A percentile compares a stretch with the other conserved stretches of the same genome.
phyloP scores from a whole-genome alignment of 2,113 vertebrate species.

The Laticauda laticaudata region DNA sequence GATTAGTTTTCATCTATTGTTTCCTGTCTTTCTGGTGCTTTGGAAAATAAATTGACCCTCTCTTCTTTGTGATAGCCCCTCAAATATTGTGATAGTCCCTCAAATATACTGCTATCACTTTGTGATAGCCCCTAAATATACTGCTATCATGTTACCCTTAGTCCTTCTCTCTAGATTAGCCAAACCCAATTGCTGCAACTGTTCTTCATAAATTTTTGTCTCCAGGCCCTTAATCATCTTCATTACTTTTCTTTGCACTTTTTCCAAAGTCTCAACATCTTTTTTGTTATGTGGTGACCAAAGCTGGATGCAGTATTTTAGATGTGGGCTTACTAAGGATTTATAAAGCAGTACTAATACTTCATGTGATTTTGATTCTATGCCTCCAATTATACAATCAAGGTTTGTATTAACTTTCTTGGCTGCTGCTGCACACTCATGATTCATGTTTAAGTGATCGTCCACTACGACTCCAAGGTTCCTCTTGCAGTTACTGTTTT shows the following conservation, averaged over 20 bases:
- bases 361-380: no score
- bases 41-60: not conserved
- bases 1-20: not conserved
- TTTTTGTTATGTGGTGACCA: not conserved
- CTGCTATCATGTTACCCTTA: not conserved
- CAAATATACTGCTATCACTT: not conserved
- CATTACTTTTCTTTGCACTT: not conserved
- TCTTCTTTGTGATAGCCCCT: not conserved
- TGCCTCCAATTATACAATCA: not conserved
- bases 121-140: not conserved
- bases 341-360: not conserved
- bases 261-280: not conserved
- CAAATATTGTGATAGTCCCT: no score
- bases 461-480: not conserved
- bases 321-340: not conserved
- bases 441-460: not conserved
- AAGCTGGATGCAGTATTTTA: not conserved
- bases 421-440: not conserved
- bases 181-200: not conserved
- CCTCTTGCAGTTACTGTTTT: not conserved
- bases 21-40: not conserved
- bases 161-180: not conserved
- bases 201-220: not conserved
- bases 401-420: not conserved
- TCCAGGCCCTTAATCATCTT: not conserved